Percentiles rank a stretch among this genome's conserved stretches.
These are phyloP conservation scores for Triplophysa dalaica DNA, from an alignment of 2,113 vertebrate genomes.

Conservation along the genomic window DNA sequence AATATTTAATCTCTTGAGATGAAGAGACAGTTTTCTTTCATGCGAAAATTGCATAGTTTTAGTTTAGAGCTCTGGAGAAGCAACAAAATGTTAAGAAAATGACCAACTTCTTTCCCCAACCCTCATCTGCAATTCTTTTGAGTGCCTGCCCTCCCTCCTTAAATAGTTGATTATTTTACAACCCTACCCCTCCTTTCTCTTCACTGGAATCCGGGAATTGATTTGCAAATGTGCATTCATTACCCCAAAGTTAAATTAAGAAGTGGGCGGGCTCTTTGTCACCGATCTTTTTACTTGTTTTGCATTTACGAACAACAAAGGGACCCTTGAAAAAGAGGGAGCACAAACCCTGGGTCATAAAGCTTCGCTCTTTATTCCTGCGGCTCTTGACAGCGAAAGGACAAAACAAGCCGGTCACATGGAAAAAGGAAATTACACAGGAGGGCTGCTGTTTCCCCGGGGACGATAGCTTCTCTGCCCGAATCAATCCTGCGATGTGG, in stretches of 20 bases:
- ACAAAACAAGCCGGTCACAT: conserved; percentile 61
- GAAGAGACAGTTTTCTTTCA: not conserved
- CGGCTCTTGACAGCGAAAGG: conserved; percentile 55
- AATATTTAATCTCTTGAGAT: not conserved
- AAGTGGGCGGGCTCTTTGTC: conserved; percentile 52
- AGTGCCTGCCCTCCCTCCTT: conserved; percentile 34
- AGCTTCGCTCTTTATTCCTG: conserved; percentile 61
- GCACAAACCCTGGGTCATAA: conserved; percentile 66
- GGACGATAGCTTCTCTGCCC: conserved; percentile 35
- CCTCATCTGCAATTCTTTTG: conserved; percentile 68
- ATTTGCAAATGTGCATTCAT: conserved; percentile 77
- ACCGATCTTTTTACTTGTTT: conserved; percentile 58
- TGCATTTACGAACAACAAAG: conserved; percentile 64
- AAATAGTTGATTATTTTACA: conserved; percentile 67
- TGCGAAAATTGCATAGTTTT: conserved; percentile 9
- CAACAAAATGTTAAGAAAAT: conserved; percentile 38
- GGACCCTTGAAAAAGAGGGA: conserved; percentile 67
- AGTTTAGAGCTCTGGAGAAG: not conserved
- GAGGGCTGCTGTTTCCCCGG: conserved; percentile 53
- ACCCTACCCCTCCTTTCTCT: conserved; percentile 55
- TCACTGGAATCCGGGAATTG: conserved; percentile 67
- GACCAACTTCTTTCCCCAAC: conserved; percentile 52
- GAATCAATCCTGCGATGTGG: conserved; percentile 11
- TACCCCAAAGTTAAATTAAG: conserved; percentile 64
- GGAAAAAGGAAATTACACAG: conserved; percentile 64